Evolutionary conservation across 92 coral and sea anemone species (phyloP).

Genomic region (Pocillopora grandis): DNA sequence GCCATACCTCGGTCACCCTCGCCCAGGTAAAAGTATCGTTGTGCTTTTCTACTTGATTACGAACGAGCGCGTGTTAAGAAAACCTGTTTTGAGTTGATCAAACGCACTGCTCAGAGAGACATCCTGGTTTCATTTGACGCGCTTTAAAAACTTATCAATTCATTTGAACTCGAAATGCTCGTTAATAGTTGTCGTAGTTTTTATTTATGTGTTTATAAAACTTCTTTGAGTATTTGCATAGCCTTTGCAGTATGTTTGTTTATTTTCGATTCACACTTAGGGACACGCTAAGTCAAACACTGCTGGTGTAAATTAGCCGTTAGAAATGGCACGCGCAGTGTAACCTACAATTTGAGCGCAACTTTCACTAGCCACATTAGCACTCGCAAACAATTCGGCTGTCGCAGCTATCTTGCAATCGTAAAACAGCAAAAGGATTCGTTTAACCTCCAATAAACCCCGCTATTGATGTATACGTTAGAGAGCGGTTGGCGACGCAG

Average conservation of each 20-base stretch:
- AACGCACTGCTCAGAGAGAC: conserved; percentile 18
- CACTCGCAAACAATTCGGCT: not conserved
- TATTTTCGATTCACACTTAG: conserved; percentile 14
- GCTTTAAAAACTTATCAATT: conserved; percentile 55
- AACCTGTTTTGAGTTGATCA: conserved; percentile 35
- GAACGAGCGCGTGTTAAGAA: conserved; percentile 5
- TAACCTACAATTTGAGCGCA: not conserved
- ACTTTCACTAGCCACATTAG: not conserved
- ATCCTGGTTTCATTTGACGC: conserved; percentile 38
- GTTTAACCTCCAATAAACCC: conserved; percentile 30
- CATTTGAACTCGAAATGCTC: conserved; percentile 51
- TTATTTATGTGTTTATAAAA: conserved; percentile 42
- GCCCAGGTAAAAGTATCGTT: conserved; percentile 60
- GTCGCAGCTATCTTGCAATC: conserved; percentile 4
- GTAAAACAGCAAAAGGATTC: conserved; percentile 1
- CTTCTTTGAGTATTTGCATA: conserved; percentile 55
- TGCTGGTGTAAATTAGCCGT: conserved; percentile 28
- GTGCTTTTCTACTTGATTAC: conserved; percentile 1
- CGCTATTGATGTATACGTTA: conserved; percentile 21
- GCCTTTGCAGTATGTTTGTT: conserved; percentile 54
- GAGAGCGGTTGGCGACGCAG: conserved; percentile 7
- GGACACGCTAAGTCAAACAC: not conserved
- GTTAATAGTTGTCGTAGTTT: conserved; percentile 53
- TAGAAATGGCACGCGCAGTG: conserved; percentile 37
- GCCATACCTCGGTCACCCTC: conserved; percentile 79